Evolutionary conservation across 2,888 invertebrate species (phyloP).

Genomic region (Acronicta alni): DNA sequence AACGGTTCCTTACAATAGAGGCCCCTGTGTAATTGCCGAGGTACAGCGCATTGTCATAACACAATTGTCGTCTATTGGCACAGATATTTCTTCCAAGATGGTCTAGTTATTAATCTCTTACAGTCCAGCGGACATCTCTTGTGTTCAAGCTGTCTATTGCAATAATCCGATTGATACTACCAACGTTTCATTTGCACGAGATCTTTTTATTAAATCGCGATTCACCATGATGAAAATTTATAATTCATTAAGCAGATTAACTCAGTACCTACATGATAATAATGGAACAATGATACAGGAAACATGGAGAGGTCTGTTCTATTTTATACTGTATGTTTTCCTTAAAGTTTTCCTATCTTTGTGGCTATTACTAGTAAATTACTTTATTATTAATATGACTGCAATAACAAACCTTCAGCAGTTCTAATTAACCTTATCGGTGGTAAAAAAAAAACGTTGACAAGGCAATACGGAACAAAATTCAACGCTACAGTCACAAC

Average conservation of each 20-base stretch:
- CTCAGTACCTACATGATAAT: neutral
- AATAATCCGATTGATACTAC: conserved; percentile 39
- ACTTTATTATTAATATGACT: too few species aligned
- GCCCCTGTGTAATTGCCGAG: conserved; percentile 73
- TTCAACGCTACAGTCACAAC: conserved; percentile 5
- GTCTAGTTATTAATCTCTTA: conserved; percentile 53
- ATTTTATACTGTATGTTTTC: neutral
- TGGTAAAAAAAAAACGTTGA: neutral
- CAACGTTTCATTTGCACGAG: conserved; percentile 26
- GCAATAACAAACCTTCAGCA: too few species aligned
- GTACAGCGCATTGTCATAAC: conserved; percentile 75
- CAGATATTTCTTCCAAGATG: conserved; percentile 57
- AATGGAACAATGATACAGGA: neutral
- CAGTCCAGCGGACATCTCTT: conserved; percentile 37
- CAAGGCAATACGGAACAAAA: neutral
- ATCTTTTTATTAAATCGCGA: conserved; percentile 37
- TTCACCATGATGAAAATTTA: conserved; percentile 2
- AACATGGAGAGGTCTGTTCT: neutral
- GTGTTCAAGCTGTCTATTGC: conserved; percentile 36
- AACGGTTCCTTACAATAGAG: conserved; percentile 68
- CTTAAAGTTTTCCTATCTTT: neutral
- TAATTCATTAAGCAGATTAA: neutral
- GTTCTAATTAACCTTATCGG: neutral
- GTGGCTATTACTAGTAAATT: too few species aligned
- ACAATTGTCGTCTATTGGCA: conserved; percentile 70